Evolutionary conservation across 2,113 vertebrate genomes (phyloP).

Genomic region (Uria lomvia): DNA sequence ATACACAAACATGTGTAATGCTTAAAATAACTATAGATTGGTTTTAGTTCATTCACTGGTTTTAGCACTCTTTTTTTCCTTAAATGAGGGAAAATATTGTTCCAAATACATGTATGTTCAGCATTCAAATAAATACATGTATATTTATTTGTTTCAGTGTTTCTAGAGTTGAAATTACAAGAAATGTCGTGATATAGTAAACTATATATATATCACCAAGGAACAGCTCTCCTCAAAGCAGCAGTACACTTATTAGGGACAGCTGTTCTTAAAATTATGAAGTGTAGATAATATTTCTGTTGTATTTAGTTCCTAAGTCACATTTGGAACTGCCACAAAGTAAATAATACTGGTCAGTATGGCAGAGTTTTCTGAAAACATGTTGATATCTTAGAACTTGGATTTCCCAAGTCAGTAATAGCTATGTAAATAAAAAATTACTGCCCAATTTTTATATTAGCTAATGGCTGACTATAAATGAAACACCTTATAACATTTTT

Average conservation of each 20-base stretch:
- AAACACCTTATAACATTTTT: neutral
- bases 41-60: neutral
- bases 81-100: neutral
- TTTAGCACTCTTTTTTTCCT: neutral
- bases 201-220: neutral
- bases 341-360: neutral
- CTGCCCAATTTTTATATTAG: neutral
- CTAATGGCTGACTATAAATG: neutral
- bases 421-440: neutral
- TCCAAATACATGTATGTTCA: neutral
- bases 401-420: neutral
- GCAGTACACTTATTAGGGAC: neutral
- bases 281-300: neutral
- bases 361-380: neutral
- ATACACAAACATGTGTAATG: neutral
- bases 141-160: neutral
- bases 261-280: neutral
- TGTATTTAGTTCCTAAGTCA: neutral
- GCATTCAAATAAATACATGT: neutral
- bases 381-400: neutral
- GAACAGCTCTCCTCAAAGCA: neutral
- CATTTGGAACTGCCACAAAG: neutral
- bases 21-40: neutral
- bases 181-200: neutral
- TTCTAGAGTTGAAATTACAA: neutral